Evolutionary conservation across 2,888 invertebrate species (phyloP), one percentile per base, ranked within the genome.

Genomic region (Periphyllus acericola): DNA sequence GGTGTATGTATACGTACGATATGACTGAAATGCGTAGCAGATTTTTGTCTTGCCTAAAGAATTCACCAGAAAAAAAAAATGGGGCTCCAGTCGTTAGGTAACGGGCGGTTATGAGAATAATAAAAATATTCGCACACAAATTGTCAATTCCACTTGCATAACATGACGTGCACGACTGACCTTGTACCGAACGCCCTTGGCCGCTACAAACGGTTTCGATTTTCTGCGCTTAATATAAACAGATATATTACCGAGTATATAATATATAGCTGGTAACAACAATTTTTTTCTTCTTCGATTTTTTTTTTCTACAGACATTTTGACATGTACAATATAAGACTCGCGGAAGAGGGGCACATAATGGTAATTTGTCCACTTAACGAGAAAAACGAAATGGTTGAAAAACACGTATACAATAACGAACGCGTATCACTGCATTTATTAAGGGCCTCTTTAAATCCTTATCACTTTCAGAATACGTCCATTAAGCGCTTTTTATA

Each of bases 161-260:
- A 76, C 66, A 72, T 76, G 60, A 83, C 76, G 40, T 66, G 76
- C 66, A 76, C 14, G 55, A 71, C 19, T 86, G 55, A 87, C 80
- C 86, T 87, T 80, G 80, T 80, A 80, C 29, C 40, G 36, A 32
- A 86, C 40, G 86, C 60, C 80, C 86, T 80, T 87, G 86, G 86
- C 80, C 72, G 80, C 32, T 68, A 78, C 40, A 40, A 29, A 74
- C 40, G 8, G 80, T 87, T 87, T 80, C 55, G 60, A 60, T 80
- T 80, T 80, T 87, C 21, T 29, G 36, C 79, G 76, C n/a, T 66
- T 36, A 46, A 83, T 29, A 74, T 11, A 55, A n/a, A 79, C 14
- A 60, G 0, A 75, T 14, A n/a, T n/a, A n/a, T n/a, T n/a, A n/a
- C n/a, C n/a, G n/a, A n/a, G n/a, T n/a, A n/a, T n/a, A 71, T n/a